Conservation (phyloP, 2,797 vertebrate species). For the Nyctibius grandis region DNA sequence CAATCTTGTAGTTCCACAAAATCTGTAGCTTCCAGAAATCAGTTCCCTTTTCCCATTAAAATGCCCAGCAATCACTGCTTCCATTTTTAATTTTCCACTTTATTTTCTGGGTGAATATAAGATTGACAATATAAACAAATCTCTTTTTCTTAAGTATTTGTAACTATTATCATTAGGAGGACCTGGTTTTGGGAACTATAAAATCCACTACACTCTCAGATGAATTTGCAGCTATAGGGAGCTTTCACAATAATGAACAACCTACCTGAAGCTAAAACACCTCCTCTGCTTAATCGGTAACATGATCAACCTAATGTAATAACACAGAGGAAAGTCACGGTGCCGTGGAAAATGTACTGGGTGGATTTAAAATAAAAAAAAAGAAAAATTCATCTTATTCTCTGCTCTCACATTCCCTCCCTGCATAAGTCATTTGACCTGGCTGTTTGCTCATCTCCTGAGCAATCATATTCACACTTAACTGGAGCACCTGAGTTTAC, state of each 20-base stretch:
- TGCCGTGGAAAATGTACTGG: fast-evolving
- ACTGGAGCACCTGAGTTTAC: not conserved
- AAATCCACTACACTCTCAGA: not conserved
- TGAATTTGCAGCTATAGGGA: not conserved
- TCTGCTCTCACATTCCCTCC: not conserved
- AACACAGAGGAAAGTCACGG: not conserved
- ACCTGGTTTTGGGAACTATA: not conserved
- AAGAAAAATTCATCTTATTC: not conserved
- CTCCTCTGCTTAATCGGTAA: not conserved
- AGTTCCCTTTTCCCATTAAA: not conserved
- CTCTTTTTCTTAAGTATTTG: not conserved
- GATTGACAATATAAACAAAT: not conserved
- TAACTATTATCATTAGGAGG: not conserved
- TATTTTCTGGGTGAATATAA: not conserved
- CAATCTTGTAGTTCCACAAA: not conserved
- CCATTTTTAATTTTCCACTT: not conserved
- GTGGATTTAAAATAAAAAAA: not conserved
- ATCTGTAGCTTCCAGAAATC: not conserved
- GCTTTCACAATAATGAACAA: not conserved
- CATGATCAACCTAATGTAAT: not conserved
- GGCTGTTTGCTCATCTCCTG: not conserved
- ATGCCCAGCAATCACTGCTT: not conserved
- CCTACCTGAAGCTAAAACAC: not conserved
- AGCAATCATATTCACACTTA: not conserved
- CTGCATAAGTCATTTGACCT: not conserved